Evolutionary conservation across 2,888 invertebrate species (phyloP).

Genomic region (Drosophila pseudotalamancana): DNA sequence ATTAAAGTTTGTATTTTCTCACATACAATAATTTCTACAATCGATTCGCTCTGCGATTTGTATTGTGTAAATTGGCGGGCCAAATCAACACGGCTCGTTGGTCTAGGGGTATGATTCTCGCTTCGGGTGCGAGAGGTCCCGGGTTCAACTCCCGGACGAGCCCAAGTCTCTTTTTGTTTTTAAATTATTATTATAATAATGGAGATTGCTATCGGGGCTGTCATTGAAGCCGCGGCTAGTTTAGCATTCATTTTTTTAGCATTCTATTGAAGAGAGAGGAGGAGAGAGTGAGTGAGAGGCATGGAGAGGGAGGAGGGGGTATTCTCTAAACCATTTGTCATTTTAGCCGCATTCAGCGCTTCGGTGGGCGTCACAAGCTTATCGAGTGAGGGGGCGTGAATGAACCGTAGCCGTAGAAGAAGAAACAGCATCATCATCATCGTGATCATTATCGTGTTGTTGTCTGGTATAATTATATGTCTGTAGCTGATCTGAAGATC

Average conservation of each 20-base stretch:
- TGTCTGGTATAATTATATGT: slow-evolving; percentile 49
- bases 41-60: background rate
- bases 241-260: slow-evolving; percentile 32
- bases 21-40: background rate
- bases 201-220: slow-evolving; percentile 34
- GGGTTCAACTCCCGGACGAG: slow-evolving; percentile 83
- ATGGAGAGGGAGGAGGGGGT: background rate
- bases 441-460: slow-evolving; percentile 1
- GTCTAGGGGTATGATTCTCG: slow-evolving; percentile 82
- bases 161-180: slow-evolving; percentile 42
- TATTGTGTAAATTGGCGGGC: slow-evolving; percentile 7
- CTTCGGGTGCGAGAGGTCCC: slow-evolving; percentile 83
- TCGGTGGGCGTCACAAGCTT: slow-evolving; percentile 45
- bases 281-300: background rate
- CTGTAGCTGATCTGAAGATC: slow-evolving; percentile 21
- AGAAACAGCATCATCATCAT: background rate
- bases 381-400: slow-evolving; percentile 23
- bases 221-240: slow-evolving; percentile 54
- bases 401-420: slow-evolving; percentile 6
- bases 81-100: slow-evolving; percentile 69
- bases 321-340: slow-evolving; percentile 56
- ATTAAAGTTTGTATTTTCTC: background rate
- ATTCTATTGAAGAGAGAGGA: slow-evolving; percentile 1
- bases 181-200: slow-evolving; percentile 4
- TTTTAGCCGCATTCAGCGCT: slow-evolving; percentile 38